Conservation (phyloP, 30 jellyfish, hydroid and myxozoan genomes). For the Turritopsis rubra region DNA sequence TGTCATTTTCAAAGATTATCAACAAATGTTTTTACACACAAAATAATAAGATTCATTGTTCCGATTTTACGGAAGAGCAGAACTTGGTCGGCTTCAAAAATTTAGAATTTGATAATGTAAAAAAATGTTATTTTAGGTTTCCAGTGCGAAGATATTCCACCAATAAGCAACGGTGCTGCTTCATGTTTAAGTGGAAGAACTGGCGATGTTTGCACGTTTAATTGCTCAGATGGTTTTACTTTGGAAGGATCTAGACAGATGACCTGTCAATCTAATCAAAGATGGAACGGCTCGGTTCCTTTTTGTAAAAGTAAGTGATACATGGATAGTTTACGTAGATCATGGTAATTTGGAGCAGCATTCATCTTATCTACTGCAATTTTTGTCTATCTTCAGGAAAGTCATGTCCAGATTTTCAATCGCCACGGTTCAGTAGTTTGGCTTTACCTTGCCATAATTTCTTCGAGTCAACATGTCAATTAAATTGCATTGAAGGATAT, state of each 20-base stretch:
- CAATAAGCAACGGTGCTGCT: slow-evolving; percentile 47
- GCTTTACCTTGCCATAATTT: slow-evolving; percentile 44
- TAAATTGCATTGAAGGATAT: slow-evolving; percentile 49
- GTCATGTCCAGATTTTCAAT: slow-evolving; percentile 27
- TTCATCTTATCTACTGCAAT: background rate
- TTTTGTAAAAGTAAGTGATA: slow-evolving; percentile 36
- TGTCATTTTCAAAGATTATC: no score
- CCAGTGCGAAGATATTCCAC: slow-evolving; percentile 64
- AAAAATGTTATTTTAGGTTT: slow-evolving; percentile 18
- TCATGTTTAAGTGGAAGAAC: slow-evolving; percentile 58
- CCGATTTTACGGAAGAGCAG: no score
- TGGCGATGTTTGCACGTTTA: slow-evolving; percentile 38
- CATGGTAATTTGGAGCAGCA: background rate
- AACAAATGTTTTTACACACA: no score
- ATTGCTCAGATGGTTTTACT: slow-evolving; percentile 40
- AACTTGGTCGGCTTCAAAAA: no score
- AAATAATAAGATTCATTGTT: no score
- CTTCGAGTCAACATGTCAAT: slow-evolving; percentile 46
- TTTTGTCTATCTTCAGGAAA: slow-evolving; percentile 30
- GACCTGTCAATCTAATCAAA: slow-evolving; percentile 46
- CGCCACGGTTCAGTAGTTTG: slow-evolving; percentile 37
- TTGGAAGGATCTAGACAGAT: slow-evolving; percentile 44
- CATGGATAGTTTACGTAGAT: background rate
- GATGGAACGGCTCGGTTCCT: slow-evolving; percentile 60
- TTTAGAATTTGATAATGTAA: no score